Evolutionary conservation across 2,113 vertebrate genomes (phyloP).

Genomic region (Leucoraja erinaceus): DNA sequence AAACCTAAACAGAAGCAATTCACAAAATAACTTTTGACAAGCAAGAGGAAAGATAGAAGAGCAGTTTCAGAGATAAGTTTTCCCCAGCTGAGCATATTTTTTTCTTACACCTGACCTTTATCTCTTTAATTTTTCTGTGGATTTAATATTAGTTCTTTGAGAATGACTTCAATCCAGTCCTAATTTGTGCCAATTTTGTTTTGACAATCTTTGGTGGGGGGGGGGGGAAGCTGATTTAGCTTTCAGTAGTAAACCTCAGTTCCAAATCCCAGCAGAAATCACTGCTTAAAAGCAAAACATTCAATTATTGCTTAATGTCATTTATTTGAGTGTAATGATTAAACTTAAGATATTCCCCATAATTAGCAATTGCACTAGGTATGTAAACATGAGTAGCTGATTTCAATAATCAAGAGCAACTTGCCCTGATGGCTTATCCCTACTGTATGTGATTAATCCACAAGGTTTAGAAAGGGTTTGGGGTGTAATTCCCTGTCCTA

Average conservation of each 20-base stretch:
- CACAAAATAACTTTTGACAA: background rate
- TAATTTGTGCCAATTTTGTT: background rate
- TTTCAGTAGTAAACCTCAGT: background rate
- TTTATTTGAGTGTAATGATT: background rate
- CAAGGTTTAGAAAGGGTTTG: background rate
- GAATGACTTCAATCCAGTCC: background rate
- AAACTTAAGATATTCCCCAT: background rate
- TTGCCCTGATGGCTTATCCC: background rate
- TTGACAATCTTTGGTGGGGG: background rate
- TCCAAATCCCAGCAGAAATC: background rate
- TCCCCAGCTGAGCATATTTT: background rate
- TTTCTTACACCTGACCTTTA: too few species aligned
- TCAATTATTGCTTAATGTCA: background rate
- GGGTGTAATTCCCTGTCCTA: background rate
- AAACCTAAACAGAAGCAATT: background rate
- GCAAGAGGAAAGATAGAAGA: background rate
- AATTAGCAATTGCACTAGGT: constrained; percentile 13
- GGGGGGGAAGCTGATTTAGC: background rate
- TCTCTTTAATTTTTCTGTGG: too few species aligned
- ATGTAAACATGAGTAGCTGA: background rate
- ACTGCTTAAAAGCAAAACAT: background rate
- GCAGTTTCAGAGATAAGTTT: background rate
- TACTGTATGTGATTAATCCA: too few species aligned
- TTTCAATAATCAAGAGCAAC: background rate
- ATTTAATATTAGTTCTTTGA: too few species aligned